A percentile compares a stretch with the other conserved stretches of the same genome.
Conservation (phyloP, 2,888 invertebrate genomes). For the Platycnemis pennipes region DNA sequence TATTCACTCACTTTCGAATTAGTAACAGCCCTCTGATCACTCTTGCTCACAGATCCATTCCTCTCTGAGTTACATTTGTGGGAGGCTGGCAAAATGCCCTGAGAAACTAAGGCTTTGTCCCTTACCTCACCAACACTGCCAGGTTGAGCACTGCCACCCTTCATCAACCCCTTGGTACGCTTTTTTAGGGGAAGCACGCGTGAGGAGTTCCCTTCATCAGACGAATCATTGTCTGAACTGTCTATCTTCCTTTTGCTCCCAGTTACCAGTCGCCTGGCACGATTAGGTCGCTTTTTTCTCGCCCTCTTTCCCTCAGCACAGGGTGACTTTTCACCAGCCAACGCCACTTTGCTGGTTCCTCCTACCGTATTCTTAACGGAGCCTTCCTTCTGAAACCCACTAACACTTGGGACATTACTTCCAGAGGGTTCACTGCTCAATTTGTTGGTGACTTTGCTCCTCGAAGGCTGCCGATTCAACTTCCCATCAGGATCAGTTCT, state of each 20-base stretch:
- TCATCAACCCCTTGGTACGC: neutral
- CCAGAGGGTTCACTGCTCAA: neutral
- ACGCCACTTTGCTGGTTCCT: neutral
- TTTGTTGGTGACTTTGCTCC: neutral
- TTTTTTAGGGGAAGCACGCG: constrained; percentile 14
- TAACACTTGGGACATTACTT: neutral
- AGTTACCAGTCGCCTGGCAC: neutral
- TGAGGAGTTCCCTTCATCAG: constrained; percentile 12
- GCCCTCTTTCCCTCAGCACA: neutral
- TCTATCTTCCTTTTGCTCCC: constrained; percentile 41
- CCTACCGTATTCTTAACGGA: neutral
- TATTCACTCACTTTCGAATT: constrained; percentile 45
- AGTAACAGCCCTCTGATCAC: neutral
- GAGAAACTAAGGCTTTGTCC: constrained; percentile 21
- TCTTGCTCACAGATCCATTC: constrained; percentile 21
- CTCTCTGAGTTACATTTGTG: constrained; percentile 9
- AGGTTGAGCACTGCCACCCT: neutral
- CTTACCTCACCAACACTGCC: neutral
- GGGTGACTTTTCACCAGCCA: neutral
- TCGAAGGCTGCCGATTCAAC: neutral
- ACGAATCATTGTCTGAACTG: constrained; percentile 45
- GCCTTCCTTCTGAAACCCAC: constrained; percentile 44
- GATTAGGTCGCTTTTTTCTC: neutral
- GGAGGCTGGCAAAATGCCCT: neutral
- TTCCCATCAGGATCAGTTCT: neutral